Evolutionary conservation across 1,140 invertebrate species (phyloP).

Genomic region (Ephestia elutella): DNA sequence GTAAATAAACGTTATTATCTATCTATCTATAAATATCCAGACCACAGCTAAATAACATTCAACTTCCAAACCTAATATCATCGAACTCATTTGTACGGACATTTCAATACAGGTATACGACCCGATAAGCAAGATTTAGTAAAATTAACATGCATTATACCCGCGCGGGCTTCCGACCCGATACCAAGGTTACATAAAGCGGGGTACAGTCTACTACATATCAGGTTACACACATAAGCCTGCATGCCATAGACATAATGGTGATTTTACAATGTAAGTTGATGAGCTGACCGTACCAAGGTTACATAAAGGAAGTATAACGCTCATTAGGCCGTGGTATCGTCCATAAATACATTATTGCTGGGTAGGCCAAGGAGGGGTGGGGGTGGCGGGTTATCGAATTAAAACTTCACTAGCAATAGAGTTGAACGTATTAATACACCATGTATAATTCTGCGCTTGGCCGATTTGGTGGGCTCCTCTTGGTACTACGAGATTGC

Average conservation of each 20-base stretch:
- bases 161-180: slow-evolving; percentile 6
- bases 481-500: slow-evolving; percentile 20
- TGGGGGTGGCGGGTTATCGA: slow-evolving; percentile 59
- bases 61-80: too few relatives aligned
- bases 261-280: too few relatives aligned
- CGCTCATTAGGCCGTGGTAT: slow-evolving; percentile 69
- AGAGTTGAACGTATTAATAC: slow-evolving; percentile 71
- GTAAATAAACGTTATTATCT: too few relatives aligned
- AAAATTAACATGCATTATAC: slow-evolving; percentile 6
- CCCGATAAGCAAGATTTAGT: slow-evolving; percentile 7
- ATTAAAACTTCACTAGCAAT: slow-evolving; percentile 73
- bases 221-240: too few relatives aligned
- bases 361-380: slow-evolving; percentile 26
- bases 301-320: slow-evolving; percentile 56
- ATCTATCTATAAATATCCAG: too few relatives aligned
- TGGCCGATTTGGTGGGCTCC: slow-evolving; percentile 49
- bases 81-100: too few relatives aligned
- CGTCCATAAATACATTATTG: slow-evolving; percentile 71
- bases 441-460: slow-evolving; percentile 69
- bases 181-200: slow-evolving; percentile 51
- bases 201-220: too few relatives aligned
- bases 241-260: too few relatives aligned
- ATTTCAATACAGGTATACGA: neutral
- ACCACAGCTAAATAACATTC: too few relatives aligned
- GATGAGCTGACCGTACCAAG: slow-evolving; percentile 22